phyloP scores from a whole-genome alignment of 2,888 invertebrate genomes.

The Sphaerolaimus hirsutus region DNA sequence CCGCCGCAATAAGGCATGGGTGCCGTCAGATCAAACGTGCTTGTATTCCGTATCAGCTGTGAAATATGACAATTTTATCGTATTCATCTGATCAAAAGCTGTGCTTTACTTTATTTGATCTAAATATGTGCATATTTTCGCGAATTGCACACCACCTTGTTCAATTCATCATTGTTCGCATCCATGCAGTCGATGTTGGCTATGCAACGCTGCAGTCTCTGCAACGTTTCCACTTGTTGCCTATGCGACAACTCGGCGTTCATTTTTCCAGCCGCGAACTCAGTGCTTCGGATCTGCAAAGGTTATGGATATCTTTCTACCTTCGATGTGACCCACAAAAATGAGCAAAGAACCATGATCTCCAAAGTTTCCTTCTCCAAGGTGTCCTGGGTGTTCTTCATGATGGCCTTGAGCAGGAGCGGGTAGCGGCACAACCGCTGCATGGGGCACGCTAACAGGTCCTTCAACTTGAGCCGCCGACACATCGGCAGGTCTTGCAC shows the following conservation, averaged over 20 bases:
- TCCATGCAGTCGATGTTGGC: conserved; percentile 67
- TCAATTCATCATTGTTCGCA: conserved; percentile 33
- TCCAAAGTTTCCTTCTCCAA: not conserved
- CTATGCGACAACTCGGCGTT: conserved; percentile 49
- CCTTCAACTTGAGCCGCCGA: conserved; percentile 57
- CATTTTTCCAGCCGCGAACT: conserved; percentile 51
- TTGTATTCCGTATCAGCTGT: too few species aligned
- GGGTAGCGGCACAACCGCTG: conserved; percentile 82
- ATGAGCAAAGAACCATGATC: conserved; percentile 1
- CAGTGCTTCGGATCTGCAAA: conserved; percentile 51
- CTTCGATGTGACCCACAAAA: too few species aligned
- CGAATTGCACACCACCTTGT: too few species aligned
- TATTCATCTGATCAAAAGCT: too few species aligned
- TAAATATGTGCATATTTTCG: too few species aligned
- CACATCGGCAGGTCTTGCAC: conserved; percentile 71
- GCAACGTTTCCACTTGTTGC: conserved; percentile 50
- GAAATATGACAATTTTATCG: too few species aligned
- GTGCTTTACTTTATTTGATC: too few species aligned
- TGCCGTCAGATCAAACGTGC: conserved; percentile 45
- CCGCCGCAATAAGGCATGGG: conserved; percentile 60
- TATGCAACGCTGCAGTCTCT: conserved; percentile 50
- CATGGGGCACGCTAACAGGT: conserved; percentile 84
- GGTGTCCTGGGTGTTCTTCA: conserved; percentile 45
- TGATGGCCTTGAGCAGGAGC: conserved; percentile 56
- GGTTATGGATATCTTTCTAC: too few species aligned